Base-by-base conservation (phyloP, 1,140 invertebrate species). In the Pentalonia nigronervosa region DNA sequence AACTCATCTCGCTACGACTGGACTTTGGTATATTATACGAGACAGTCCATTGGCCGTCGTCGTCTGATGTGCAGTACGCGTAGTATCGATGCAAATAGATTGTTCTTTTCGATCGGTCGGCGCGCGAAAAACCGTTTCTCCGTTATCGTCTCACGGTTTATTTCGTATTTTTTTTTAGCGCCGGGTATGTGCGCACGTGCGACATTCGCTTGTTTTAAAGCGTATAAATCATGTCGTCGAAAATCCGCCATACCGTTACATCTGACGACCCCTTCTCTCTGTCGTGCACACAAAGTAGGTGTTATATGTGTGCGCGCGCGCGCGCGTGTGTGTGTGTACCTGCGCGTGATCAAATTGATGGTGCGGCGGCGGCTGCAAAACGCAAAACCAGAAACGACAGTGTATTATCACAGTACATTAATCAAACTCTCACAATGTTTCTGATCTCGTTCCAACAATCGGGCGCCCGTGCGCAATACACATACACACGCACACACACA, bases 371-470 rank as follows among this genome's bases (percentile, higher is more conserved):
- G 60, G 60, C 41, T 56, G 56, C 56, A 47, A 53, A 48, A 76
- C 67, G 90, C 90, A 91, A 91, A 91, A 91, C 90, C 90, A 91
- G 41, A 90, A 91, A 91, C 60, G 45, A 91, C 90, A 48, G 60
- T 81, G 90, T 91, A 91, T 91, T 91, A 91, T 91, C 90, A 81
- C 90, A 81, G 90, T 81, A 91, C 90, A 91, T 91, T 91, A 91
- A 91, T 91, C 90, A 91, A 91, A 91, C 56, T 47, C 90, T 91
- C 90, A 45, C 90, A 25, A 91, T 91, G 90, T 81, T 91, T 91
- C 67, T 91, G 90, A 91, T 91, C 60, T 91, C 90, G 90, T 91
- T 91, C 45, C 90, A 91, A 91, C 67, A 91, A 91, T 34, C 30
- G 89, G 7, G 25, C 53, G 23, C 53, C n/a, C 50, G 36, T n/a